A percentile compares a stretch with the other conserved stretches of the same genome.
These are phyloP conservation scores for Ceyx erithaca DNA, from an alignment of 2,797 vertebrate species.

Conservation along the genomic window DNA sequence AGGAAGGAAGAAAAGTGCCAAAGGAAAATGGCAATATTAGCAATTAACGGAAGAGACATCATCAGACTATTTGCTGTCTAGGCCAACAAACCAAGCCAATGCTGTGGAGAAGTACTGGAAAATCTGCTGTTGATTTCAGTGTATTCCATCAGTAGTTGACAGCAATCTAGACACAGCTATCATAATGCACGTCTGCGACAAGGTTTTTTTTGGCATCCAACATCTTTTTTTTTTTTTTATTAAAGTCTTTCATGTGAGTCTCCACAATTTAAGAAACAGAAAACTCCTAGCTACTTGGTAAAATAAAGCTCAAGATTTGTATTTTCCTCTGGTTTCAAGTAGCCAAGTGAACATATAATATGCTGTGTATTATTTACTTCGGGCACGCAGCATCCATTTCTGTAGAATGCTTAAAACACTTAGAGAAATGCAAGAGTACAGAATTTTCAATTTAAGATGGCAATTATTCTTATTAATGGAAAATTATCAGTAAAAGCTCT, in stretches of 20 bases:
- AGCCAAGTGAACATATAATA: fast-evolving
- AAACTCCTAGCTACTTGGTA: not conserved
- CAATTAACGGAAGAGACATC: not conserved
- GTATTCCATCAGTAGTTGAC: not conserved
- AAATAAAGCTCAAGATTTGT: not conserved
- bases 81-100: not conserved
- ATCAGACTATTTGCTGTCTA: not conserved
- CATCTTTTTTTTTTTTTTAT: not conserved
- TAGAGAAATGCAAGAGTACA: not conserved
- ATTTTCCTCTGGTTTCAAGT: not conserved
- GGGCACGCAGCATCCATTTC: not conserved
- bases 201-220: fast-evolving
- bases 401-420: conserved; percentile 8
- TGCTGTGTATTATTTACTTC: not conserved
- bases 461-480: conserved; percentile 58
- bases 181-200: fast-evolving
- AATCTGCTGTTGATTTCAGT: not conserved
- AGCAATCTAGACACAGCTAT: not conserved
- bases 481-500: conserved; percentile 62
- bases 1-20: conserved; percentile 8
- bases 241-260: not conserved
- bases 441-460: conserved; percentile 23
- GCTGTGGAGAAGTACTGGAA: not conserved
- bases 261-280: not conserved
- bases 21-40: conserved; percentile 9